Conservation (phyloP, 2,888 invertebrate species). For the Conops quadrifasciatus region DNA sequence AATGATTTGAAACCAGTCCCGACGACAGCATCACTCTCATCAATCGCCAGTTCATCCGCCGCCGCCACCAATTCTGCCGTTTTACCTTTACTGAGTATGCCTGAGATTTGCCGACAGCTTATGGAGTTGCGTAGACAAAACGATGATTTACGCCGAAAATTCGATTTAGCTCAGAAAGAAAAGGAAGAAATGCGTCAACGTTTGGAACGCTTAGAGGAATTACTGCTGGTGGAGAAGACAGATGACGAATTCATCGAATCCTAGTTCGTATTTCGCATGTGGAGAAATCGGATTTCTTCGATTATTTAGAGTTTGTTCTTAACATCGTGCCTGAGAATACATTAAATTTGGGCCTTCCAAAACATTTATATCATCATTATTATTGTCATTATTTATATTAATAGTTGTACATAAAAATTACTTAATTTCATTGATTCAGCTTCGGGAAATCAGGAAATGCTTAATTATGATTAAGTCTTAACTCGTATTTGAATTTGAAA, state of each 20-base stretch:
- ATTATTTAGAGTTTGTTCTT: conserved; percentile 28
- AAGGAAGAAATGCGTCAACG: conserved; percentile 59
- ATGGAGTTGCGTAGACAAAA: conserved; percentile 58
- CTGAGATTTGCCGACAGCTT: conserved; percentile 61
- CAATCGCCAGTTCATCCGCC: conserved; percentile 3
- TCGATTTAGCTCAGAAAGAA: conserved; percentile 58
- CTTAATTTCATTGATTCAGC: neutral
- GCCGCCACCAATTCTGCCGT: conserved; percentile 47
- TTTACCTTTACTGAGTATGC: conserved; percentile 56
- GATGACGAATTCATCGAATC: conserved; percentile 42
- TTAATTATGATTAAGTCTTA: conserved; percentile 8
- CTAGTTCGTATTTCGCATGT: conserved; percentile 34
- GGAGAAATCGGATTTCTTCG: neutral
- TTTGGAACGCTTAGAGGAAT: conserved; percentile 57
- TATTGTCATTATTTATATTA: conserved; percentile 13
- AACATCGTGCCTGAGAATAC: conserved; percentile 33
- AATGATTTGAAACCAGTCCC: neutral
- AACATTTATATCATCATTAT: conserved; percentile 15
- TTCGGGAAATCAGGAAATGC: neutral
- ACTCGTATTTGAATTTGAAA: conserved; percentile 18
- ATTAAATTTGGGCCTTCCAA: conserved; percentile 26
- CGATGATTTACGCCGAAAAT: conserved; percentile 58
- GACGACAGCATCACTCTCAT: neutral
- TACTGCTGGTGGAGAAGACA: conserved; percentile 49
- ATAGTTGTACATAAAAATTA: conserved; percentile 18